These are phyloP conservation scores for Triplophysa rosa DNA, from an alignment of 2,113 vertebrate species.

Conservation along the genomic window DNA sequence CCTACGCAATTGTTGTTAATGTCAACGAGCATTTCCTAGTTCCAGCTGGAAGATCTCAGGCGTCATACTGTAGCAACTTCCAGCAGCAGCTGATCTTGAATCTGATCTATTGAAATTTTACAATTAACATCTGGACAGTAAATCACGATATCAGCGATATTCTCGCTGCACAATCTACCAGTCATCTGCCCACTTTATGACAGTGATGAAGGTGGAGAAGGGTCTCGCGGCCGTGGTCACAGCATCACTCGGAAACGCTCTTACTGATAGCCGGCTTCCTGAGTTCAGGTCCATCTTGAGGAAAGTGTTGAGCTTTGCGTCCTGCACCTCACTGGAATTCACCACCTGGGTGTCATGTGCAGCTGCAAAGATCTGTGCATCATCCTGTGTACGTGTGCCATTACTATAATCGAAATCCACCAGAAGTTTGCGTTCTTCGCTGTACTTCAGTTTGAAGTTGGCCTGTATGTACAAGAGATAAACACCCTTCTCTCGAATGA, in stretches of 20 bases:
- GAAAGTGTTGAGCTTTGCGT: slow-evolving; percentile 40
- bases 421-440: neutral
- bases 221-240: neutral
- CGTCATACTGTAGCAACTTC: neutral
- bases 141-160: neutral
- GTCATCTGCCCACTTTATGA: slow-evolving; percentile 33
- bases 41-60: slow-evolving; percentile 29
- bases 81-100: slow-evolving; percentile 20
- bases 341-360: slow-evolving; percentile 37
- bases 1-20: slow-evolving; percentile 31
- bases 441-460: slow-evolving; percentile 2
- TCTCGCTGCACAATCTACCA: neutral
- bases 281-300: slow-evolving; percentile 26
- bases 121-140: neutral
- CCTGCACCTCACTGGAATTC: neutral
- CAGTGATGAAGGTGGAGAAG: slow-evolving; percentile 37
- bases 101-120: neutral
- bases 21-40: slow-evolving; percentile 34
- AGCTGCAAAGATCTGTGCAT: neutral
- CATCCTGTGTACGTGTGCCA: no score
- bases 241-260: neutral
- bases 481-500: slow-evolving; percentile 18
- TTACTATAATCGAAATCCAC: slow-evolving; percentile 2
- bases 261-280: slow-evolving; percentile 22
- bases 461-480: slow-evolving; percentile 50